Evolutionary conservation across 2,888 invertebrate species (phyloP).

Genomic region (Sicus ferrugineus): DNA sequence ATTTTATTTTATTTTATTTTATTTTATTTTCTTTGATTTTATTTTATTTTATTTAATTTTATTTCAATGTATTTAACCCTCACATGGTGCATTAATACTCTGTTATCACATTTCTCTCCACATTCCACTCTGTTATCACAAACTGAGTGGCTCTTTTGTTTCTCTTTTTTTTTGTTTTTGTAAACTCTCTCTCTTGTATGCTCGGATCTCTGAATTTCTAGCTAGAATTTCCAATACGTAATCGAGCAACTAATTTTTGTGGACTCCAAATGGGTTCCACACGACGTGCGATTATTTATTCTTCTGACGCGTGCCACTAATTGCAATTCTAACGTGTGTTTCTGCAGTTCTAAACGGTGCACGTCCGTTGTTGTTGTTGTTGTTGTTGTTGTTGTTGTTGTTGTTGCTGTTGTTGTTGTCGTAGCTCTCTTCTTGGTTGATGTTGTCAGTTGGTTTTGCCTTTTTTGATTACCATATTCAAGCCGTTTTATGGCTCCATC

Average conservation of each 20-base stretch:
- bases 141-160: neutral
- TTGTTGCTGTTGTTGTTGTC: neutral
- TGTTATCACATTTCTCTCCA: neutral
- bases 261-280: conserved; percentile 9
- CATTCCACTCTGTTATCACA: conserved; percentile 6
- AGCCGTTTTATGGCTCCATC: conserved; percentile 4
- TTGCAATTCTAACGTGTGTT: conserved; percentile 31
- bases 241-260: conserved; percentile 5
- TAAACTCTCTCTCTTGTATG: neutral
- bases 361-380: conserved; percentile 7
- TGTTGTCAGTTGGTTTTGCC: conserved; percentile 4
- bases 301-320: conserved; percentile 36
- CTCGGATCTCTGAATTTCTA: neutral
- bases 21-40: neutral
- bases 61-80: too few relatives aligned
- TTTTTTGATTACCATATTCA: conserved; percentile 17
- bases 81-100: too few relatives aligned
- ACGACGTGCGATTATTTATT: conserved; percentile 26
- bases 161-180: neutral
- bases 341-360: conserved; percentile 25
- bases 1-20: neutral
- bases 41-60: too few relatives aligned
- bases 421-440: too few relatives aligned
- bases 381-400: neutral
- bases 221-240: neutral